Percentiles rank a stretch among this genome's conserved stretches.
These are phyloP conservation scores for Dicaeum eximium DNA, from an alignment of 2,113 vertebrate genomes.

Conservation along the genomic window DNA sequence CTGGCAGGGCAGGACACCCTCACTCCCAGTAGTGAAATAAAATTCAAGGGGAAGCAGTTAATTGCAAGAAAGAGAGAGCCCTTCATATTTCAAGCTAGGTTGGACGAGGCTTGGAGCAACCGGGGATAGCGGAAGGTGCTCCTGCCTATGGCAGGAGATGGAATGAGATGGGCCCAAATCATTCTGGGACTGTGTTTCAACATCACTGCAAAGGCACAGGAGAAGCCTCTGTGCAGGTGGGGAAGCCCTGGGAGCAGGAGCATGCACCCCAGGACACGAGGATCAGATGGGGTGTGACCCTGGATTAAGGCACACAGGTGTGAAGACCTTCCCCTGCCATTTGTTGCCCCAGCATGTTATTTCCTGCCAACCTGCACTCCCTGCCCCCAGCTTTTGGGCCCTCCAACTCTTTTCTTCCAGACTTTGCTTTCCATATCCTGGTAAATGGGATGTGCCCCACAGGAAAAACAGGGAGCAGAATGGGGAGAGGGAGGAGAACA, in stretches of 20 bases:
- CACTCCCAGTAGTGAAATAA: rapidly evolving
- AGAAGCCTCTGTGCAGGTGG: background rate
- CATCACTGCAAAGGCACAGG: background rate
- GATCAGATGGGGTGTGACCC: background rate
- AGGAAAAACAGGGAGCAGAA: background rate
- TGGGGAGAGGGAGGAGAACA: background rate
- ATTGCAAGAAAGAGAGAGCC: background rate
- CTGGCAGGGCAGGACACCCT: background rate
- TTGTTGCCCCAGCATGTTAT: background rate
- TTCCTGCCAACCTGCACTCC: background rate
- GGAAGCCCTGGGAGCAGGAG: background rate
- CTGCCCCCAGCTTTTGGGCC: background rate
- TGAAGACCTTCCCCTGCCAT: background rate
- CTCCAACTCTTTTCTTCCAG: background rate
- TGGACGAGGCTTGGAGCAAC: background rate
- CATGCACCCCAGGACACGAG: rapidly evolving
- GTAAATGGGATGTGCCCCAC: background rate
- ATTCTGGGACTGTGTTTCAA: background rate
- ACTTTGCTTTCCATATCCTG: background rate
- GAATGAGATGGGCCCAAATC: background rate
- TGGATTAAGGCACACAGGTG: background rate
- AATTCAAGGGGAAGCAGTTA: background rate
- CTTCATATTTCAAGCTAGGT: background rate
- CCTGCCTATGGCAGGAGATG: background rate
- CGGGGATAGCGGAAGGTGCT: background rate